Evolutionary conservation across 2,797 vertebrate species (phyloP).

Genomic region (Tragelaphus oryx): DNA sequence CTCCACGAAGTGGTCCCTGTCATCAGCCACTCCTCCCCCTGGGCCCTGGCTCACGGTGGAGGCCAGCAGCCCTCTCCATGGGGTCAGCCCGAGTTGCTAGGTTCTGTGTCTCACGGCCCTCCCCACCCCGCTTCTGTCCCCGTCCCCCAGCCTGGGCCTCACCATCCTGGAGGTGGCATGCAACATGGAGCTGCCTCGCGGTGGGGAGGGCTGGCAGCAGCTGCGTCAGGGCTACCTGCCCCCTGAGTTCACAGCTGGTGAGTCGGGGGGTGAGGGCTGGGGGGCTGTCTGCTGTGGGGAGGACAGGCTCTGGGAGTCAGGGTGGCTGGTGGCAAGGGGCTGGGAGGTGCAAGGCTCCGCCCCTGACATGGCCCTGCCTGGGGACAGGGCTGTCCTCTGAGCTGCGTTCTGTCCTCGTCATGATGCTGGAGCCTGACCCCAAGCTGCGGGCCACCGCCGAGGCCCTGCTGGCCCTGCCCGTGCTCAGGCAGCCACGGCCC

Average conservation of each 20-base stretch:
- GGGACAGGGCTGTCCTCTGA: constrained; percentile 84
- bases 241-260: constrained; percentile 87
- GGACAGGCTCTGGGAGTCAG: background rate
- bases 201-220: constrained; percentile 92
- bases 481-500: constrained; percentile 63
- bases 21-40: too few species aligned
- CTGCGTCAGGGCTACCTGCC: constrained; percentile 89
- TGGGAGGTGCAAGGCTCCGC: background rate
- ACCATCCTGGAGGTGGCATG: constrained; percentile 92
- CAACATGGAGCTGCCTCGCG: constrained; percentile 91
- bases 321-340: background rate
- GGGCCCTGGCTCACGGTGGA: background rate
- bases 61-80: background rate
- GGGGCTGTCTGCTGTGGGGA: background rate
- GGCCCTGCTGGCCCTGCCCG: constrained; percentile 78
- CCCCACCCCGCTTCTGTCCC: background rate
- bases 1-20: background rate
- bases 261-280: background rate
- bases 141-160: constrained; percentile 86
- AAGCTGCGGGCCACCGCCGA: constrained; percentile 83
- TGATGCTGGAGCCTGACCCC: constrained; percentile 88
- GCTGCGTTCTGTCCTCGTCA: constrained; percentile 84
- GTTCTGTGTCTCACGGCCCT: background rate
- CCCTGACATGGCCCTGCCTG: background rate
- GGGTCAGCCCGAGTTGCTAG: background rate